Evolutionary conservation across 1,140 invertebrate genomes (phyloP), one percentile per base, ranked within the genome.

Genomic region (Musca domestica): DNA sequence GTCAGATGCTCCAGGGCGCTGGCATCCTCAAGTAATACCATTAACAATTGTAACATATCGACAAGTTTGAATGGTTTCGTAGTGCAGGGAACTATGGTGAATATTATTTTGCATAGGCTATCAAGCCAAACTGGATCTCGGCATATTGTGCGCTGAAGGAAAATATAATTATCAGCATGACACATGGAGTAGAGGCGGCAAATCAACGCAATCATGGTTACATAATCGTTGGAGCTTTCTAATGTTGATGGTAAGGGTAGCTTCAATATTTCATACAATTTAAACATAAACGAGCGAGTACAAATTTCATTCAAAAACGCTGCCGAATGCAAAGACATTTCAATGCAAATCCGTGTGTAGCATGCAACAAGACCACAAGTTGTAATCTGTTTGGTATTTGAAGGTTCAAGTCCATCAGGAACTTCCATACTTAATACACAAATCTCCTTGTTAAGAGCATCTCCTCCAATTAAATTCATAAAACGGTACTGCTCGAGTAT

Each of bases 141-240:
- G 27, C 77, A 80, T n/a, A 80, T 70, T 17, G 52, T 73, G n/a
- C 71, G 66, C 66, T 80, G 71, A 3, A 80, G 46, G 19, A 71
- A 75, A n/a, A 63, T 27, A 19, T 76, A 76, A 34, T 74, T 72
- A 17, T 68, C 9, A 0, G 12, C 10, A 47, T 76, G 72, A 56
- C 72, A 77, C 12, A 77, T 7, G 0, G 68, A 48, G 58, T 76
- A 80, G 1, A 80, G 67, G 10, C 71, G 68, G 22, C 72, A 77
- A 7, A 80, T 77, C 0, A 68, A 41, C 14, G 27, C 67, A 14
- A 67, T 52, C 71, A 74, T 22, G 19, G 15, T 0, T 3, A 25
- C 1, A 22, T 22, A 1, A 12, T 17, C 56, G 34, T 12, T 41
- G 4, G 10, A 41, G 2, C 10, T 3, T 2, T 17, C 1, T 1